phyloP scores from a whole-genome alignment of 2,797 vertebrate species.

The Bradypodion pumilum region DNA sequence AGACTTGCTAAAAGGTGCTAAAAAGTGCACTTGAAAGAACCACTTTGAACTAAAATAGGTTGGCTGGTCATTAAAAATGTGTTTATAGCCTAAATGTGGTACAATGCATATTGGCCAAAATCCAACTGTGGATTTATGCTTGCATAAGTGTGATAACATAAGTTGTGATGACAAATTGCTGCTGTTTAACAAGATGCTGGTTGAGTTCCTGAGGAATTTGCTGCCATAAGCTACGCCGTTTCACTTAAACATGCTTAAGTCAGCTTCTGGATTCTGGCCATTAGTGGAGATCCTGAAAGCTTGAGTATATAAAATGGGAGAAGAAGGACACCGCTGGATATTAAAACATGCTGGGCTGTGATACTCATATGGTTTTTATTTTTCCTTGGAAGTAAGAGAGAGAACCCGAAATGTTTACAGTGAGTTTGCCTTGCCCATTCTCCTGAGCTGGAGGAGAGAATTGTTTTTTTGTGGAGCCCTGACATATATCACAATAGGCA shows the following conservation, averaged over 20 bases:
- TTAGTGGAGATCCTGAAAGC: too few relatives aligned
- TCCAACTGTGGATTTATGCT: background rate
- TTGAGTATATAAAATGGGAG: background rate
- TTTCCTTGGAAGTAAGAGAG: background rate
- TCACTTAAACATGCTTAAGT: too few relatives aligned
- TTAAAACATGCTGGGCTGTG: background rate
- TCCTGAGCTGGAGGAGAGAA: background rate
- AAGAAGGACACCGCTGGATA: background rate
- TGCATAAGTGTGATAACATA: too few relatives aligned
- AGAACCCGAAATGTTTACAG: background rate
- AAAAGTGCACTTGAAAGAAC: background rate
- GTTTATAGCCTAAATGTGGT: background rate
- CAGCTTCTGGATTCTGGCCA: too few relatives aligned
- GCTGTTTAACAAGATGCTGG: too few relatives aligned
- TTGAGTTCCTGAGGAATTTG: too few relatives aligned
- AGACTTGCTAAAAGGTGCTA: slow-evolving; percentile 27
- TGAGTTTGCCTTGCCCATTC: background rate
- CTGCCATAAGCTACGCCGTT: too few relatives aligned
- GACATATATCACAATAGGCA: background rate
- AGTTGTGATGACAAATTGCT: too few relatives aligned
- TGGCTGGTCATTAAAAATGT: background rate
- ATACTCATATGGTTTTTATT: background rate
- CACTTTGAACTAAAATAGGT: background rate
- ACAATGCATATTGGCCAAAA: background rate
- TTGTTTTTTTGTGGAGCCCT: background rate